Evolutionary conservation across 1,140 invertebrate genomes (phyloP), one percentile per base, ranked within the genome.

Genomic region (Nephila pilipes): DNA sequence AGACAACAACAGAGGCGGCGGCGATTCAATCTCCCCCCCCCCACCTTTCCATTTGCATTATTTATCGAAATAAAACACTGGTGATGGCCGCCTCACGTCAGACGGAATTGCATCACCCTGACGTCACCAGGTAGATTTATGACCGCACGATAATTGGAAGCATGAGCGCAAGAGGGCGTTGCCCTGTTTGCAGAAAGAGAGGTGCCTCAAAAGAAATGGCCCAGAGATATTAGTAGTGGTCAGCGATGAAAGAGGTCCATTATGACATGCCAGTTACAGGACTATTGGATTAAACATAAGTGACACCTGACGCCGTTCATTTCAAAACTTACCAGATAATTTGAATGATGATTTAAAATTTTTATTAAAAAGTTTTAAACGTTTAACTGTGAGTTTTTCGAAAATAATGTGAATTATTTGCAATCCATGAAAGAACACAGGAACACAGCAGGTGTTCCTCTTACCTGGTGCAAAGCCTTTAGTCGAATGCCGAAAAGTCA

Each of bases 81-180:
- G 60, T n/a, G 60, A 65, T 65, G 22, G 60, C 60, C 60, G 25
- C 22, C 60, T 65, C 60, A 75, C 65, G 65, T 32, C 65, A 75
- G 25, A 32, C 29, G 65, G 65, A 75, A 75, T 75, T 29, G 29
- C 65, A 29, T 32, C 65, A 14, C 65, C 29, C 80, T 81, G 80
- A 81, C 80, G 80, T 81, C 80, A 81, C 46, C 80, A 81, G 38
- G 80, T 81, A 75, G 65, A 81, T 81, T 81, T 81, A 81, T 81
- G 80, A 55, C 80, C 65, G 29, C 25, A 75, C 65, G 80, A 81
- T 81, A 81, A 81, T 81, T 75, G 65, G 80, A 54, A 81, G 80
- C 22, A 81, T 22, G 46, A 54, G 80, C 80, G 46, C 36, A 18
- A 55, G 80, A 75, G 80, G 80, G 80, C 80, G 80, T 81, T 81